Conservation (phyloP, 1,140 invertebrate genomes). For the Manduca sexta region DNA sequence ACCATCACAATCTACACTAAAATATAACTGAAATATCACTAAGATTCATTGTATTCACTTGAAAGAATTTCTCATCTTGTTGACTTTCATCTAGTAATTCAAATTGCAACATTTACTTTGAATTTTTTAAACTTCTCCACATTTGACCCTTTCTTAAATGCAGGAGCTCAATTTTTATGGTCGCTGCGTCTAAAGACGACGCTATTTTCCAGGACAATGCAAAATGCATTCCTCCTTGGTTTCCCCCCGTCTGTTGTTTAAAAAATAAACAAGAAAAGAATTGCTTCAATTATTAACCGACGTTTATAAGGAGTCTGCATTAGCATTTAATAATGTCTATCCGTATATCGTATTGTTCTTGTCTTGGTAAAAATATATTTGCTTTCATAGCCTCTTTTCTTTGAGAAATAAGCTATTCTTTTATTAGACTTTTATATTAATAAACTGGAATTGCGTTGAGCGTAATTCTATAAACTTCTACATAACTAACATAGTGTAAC, state of each 20-base stretch:
- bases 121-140: constrained; percentile 1
- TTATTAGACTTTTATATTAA: no score
- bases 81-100: no score
- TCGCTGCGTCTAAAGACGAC: constrained; percentile 19
- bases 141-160: constrained; percentile 18
- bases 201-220: constrained; percentile 25
- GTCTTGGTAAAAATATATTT: constrained; percentile 1
- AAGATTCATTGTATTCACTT: no score
- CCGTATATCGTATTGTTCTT: constrained; percentile 9
- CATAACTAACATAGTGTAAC: no score
- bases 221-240: constrained; percentile 13
- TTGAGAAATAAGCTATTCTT: no score
- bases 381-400: no score
- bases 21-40: no score
- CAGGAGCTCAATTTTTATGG: constrained; percentile 21
- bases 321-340: constrained; percentile 17
- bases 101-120: background rate
- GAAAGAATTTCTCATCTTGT: no score
- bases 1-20: no score
- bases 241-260: constrained; percentile 9
- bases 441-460: no score
- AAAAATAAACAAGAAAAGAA: constrained; percentile 23
- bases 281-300: constrained; percentile 20
- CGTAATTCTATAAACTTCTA: no score
- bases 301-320: constrained; percentile 13